Evolutionary conservation across 2,113 vertebrate species (phyloP).

Genomic region (Eptatretus burgeri): DNA sequence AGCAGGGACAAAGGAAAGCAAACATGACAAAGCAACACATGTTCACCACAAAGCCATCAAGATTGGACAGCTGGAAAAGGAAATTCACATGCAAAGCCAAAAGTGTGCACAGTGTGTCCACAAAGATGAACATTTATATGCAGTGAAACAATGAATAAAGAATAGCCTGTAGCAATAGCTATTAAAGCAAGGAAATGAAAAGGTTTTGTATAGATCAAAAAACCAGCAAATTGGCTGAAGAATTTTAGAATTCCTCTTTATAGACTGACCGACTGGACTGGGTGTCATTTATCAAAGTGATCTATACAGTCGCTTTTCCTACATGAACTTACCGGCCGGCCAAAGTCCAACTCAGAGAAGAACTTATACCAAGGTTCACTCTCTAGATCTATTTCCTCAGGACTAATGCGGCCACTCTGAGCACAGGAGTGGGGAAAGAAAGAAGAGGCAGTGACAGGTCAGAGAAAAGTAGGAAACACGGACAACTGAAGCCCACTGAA

Average conservation of each 20-base stretch:
- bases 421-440: constrained; percentile 32
- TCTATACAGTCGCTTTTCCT: constrained; percentile 13
- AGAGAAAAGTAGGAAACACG: constrained; percentile 22
- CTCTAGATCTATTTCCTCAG: constrained; percentile 99
- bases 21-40: too few relatives aligned
- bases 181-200: neutral
- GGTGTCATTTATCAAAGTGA: constrained; percentile 16
- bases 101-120: constrained; percentile 13
- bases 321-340: constrained; percentile 87
- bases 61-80: constrained; percentile 49
- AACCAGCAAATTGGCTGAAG: neutral
- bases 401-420: constrained; percentile 48
- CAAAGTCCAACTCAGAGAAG: constrained; percentile 99
- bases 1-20: constrained; percentile 12
- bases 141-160: constrained; percentile 6
- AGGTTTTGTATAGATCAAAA: constrained; percentile 8
- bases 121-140: constrained; percentile 12
- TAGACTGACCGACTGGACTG: constrained; percentile 11
- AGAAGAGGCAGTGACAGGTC: constrained; percentile 12
- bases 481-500: constrained; percentile 22
- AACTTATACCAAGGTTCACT: constrained; percentile 99
- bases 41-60: constrained; percentile 7
- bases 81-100: constrained; percentile 45
- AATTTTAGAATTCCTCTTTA: constrained; percentile 10
- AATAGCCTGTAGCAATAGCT: neutral